Conservation (phyloP, 2,113 vertebrate species). For the Callaeas wilsoni region DNA sequence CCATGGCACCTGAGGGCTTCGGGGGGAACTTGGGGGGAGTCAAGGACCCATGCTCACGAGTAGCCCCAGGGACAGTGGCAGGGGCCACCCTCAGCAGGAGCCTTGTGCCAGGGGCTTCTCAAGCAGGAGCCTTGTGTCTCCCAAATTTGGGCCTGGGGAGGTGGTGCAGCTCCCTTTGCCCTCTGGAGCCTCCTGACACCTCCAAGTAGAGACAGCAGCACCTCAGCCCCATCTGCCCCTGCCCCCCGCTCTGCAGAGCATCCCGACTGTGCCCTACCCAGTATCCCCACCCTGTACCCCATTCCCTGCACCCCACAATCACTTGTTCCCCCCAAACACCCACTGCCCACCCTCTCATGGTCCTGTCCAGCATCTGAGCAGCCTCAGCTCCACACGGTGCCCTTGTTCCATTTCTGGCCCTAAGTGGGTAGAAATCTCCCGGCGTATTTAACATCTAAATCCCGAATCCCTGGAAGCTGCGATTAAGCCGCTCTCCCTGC, state of each 20-base stretch:
- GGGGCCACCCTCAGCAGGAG: background rate
- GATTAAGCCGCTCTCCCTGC: background rate
- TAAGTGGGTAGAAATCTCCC: conserved; percentile 14
- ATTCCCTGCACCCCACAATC: background rate
- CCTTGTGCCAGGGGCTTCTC: background rate
- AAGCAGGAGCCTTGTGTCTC: background rate
- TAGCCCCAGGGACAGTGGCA: rapidly evolving
- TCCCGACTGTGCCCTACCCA: background rate
- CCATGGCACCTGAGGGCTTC: background rate
- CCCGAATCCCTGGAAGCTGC: background rate
- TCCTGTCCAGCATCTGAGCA: rapidly evolving
- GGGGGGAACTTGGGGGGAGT: rapidly evolving
- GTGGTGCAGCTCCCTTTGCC: background rate
- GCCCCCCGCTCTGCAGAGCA: background rate
- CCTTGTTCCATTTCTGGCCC: conserved; percentile 11
- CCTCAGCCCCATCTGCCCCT: background rate
- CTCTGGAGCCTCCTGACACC: background rate
- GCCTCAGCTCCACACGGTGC: background rate
- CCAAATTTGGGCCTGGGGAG: background rate
- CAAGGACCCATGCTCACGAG: rapidly evolving
- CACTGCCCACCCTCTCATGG: background rate
- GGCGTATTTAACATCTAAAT: conserved; percentile 3
- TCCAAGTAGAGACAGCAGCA: background rate
- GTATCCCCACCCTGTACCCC: background rate
- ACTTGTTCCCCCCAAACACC: rapidly evolving